These are phyloP conservation scores for Drosophila aff. DNA, from an alignment of 1,140 invertebrate species.

Conservation along the genomic window DNA sequence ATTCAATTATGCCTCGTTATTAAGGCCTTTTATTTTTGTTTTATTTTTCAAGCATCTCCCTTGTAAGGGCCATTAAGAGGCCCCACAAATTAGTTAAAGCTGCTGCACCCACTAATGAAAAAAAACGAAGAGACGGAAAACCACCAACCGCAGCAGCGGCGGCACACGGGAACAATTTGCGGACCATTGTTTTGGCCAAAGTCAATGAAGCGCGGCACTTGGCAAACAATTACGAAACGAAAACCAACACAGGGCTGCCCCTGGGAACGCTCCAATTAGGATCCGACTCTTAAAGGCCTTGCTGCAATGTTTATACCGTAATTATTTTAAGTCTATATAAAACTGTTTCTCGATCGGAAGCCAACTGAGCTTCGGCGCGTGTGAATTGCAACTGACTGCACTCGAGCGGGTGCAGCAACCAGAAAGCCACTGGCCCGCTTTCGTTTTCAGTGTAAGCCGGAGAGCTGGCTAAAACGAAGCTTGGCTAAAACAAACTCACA, in stretches of 20 bases:
- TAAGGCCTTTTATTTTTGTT: neutral
- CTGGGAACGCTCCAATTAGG: slow-evolving; percentile 50
- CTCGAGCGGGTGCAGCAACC: slow-evolving; percentile 6
- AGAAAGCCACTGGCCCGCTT: slow-evolving; percentile 45
- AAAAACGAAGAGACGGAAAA: slow-evolving; percentile 1
- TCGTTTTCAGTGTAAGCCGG: slow-evolving; percentile 66
- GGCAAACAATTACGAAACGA: slow-evolving; percentile 37
- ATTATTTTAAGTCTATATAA: slow-evolving; percentile 16
- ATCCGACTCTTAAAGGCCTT: slow-evolving; percentile 16
- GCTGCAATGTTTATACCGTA: slow-evolving; percentile 39
- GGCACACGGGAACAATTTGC: slow-evolving; percentile 14
- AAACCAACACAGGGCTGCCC: slow-evolving; percentile 4
- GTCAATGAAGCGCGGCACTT: slow-evolving; percentile 45
- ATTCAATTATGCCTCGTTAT: slow-evolving; percentile 21
- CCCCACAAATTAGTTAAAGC: slow-evolving; percentile 37
- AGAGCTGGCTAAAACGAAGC: slow-evolving; percentile 37
- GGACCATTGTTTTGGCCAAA: slow-evolving; percentile 25
- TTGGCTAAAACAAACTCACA: slow-evolving; percentile 68
- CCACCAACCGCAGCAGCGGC: slow-evolving; percentile 17
- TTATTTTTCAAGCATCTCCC: slow-evolving; percentile 2
- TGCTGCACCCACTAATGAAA: slow-evolving; percentile 27
- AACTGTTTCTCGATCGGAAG: slow-evolving; percentile 29
- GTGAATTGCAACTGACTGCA: slow-evolving; percentile 61
- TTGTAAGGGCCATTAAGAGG: slow-evolving; percentile 34
- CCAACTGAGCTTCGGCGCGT: slow-evolving; percentile 64